Base-by-base conservation (phyloP, 1,140 invertebrate genomes). In the Luehdorfia chinensis region DNA sequence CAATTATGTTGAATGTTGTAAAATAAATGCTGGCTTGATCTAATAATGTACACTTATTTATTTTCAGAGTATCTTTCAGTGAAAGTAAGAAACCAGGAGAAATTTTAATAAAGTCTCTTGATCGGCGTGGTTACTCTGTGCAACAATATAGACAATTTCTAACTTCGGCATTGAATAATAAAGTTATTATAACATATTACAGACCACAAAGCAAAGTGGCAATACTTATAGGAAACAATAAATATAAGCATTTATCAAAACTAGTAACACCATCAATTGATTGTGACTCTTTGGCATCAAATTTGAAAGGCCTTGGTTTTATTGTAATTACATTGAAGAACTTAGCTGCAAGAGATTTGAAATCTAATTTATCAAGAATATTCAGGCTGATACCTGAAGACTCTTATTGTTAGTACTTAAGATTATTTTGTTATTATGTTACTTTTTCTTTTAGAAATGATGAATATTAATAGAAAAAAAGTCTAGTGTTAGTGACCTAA, bases 391-490 rank as follows among this genome's bases (percentile, higher is more conserved):
- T 86, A 49, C 75, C 75, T 8, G 56, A 74, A 47, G 60, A 85
- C 57, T 76, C 83, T 23, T 87, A 87, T 50, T 80, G 86, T 87
- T 75, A 84, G 79, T 78, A 23, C 51, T 36, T 19, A 36, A 43
- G 31, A 45, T 37, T 41, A 51, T 11, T 15, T n/a, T n/a, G n/a
- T n/a, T n/a, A n/a, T n/a, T n/a, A n/a, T n/a, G n/a, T n/a, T n/a
- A n/a, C n/a, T n/a, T n/a, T n/a, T n/a, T n/a, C n/a, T n/a, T n/a
- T n/a, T n/a, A n/a, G n/a, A n/a, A n/a, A n/a, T n/a, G n/a, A n/a
- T n/a, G n/a, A n/a, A n/a, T n/a, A n/a, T n/a, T n/a, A n/a, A n/a
- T n/a, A n/a, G n/a, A n/a, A n/a, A n/a, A n/a, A n/a, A n/a, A n/a
- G n/a, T n/a, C n/a, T n/a, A n/a, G n/a, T n/a, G n/a, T n/a, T n/a